Conservation (phyloP, 2,113 vertebrate genomes). For the Capra hircus region DNA sequence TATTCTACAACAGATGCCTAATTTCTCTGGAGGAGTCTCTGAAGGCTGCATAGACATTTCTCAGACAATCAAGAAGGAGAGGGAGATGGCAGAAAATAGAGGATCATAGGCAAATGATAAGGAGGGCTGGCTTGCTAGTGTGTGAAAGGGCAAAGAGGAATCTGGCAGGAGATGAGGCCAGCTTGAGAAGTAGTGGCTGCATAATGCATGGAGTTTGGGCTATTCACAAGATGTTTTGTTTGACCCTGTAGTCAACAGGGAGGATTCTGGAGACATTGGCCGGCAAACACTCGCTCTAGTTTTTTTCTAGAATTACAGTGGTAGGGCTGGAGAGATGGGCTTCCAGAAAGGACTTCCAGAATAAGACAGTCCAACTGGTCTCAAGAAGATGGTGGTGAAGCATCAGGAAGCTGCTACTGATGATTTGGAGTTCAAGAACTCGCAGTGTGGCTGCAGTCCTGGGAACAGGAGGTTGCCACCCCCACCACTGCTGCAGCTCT, state of each 20-base stretch:
- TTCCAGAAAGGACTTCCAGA: background rate
- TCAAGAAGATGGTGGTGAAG: background rate
- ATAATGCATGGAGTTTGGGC: background rate
- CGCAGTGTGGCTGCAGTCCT: background rate
- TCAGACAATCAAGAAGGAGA: background rate
- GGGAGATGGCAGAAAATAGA: background rate
- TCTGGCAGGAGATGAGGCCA: background rate
- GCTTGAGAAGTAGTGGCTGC: background rate
- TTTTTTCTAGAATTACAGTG: background rate
- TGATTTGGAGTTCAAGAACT: background rate
- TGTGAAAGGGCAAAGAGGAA: background rate
- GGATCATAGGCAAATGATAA: background rate
- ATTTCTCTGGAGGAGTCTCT: background rate
- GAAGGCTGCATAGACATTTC: background rate
- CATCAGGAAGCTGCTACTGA: background rate
- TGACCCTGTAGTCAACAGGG: background rate
- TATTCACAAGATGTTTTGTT: background rate
- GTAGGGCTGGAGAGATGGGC: background rate
- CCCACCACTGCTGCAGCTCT: background rate
- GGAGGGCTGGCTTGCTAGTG: background rate
- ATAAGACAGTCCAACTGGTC: background rate
- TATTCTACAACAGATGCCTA: background rate
- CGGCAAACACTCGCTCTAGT: background rate
- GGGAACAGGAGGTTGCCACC: too few relatives aligned
- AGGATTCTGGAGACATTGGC: background rate